A percentile compares a stretch with the other conserved stretches of the same genome.
These are phyloP conservation scores for Champsocephalus esox DNA, from an alignment of 2,797 vertebrate species.

Conservation along the genomic window DNA sequence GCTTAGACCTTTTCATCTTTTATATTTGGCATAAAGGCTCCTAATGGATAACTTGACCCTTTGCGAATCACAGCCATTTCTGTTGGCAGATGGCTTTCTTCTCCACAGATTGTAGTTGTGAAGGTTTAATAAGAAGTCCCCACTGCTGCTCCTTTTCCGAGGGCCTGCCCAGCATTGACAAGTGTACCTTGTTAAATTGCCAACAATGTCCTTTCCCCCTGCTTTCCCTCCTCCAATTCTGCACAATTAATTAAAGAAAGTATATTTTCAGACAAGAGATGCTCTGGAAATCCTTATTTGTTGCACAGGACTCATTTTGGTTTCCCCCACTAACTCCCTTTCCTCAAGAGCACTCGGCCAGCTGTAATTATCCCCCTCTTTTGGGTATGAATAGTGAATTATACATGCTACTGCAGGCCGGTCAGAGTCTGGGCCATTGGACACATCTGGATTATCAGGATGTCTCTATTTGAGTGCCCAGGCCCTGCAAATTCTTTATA, in stretches of 20 bases:
- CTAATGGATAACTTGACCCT: slow-evolving; percentile 52
- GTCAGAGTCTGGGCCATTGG: slow-evolving; percentile 39
- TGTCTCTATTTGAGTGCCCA: slow-evolving; percentile 34
- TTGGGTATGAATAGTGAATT: slow-evolving; percentile 59
- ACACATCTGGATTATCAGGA: slow-evolving; percentile 60
- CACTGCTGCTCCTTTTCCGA: slow-evolving; percentile 36
- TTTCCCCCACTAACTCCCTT: slow-evolving; percentile 11
- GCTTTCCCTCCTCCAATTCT: slow-evolving; percentile 9
- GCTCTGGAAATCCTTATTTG: slow-evolving; percentile 32
- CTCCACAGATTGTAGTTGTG: slow-evolving; percentile 2
- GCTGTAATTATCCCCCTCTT: slow-evolving; percentile 46
- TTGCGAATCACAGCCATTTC: slow-evolving; percentile 35
- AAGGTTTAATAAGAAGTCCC: slow-evolving; percentile 41
- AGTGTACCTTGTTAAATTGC: slow-evolving; percentile 10
- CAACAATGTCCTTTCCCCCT: slow-evolving; percentile 1
- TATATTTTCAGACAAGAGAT: slow-evolving; percentile 17
- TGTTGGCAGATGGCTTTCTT: slow-evolving; percentile 17
- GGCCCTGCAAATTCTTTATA: slow-evolving; percentile 21
- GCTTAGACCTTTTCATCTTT: slow-evolving; percentile 36
- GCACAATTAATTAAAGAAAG: slow-evolving; percentile 7
- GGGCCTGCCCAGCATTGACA: slow-evolving; percentile 16
- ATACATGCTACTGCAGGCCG: slow-evolving; percentile 55
- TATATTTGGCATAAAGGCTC: slow-evolving; percentile 40
- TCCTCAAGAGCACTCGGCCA: slow-evolving; percentile 26
- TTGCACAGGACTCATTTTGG: slow-evolving; percentile 2